phyloP scores from a whole-genome alignment of 1,140 invertebrate genomes.

The Caenorhabditis elegans region WBcel235 BX284603.4:5597501-5598000 shows the following conservation, averaged over 20 bases:
- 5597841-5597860: neutral
- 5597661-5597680: neutral
- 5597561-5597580: neutral
- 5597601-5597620: neutral
- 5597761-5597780: neutral
- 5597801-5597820: constrained; percentile 25
- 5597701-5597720: constrained; percentile 25
- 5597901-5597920: neutral
- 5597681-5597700: constrained; percentile 37
- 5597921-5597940: neutral
- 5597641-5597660: neutral
- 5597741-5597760: constrained; percentile 18
- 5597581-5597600: neutral
- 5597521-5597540: constrained; percentile 22
- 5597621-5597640: neutral
- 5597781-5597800: constrained; percentile 29
- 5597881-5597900: neutral
- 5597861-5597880: neutral
- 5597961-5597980: neutral
- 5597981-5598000: neutral
- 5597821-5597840: constrained; percentile 27
- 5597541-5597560: constrained; percentile 33
- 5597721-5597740: neutral
- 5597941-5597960: neutral
- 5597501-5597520: neutral